Percentiles rank a stretch among this genome's conserved stretches.
phyloP scores from a whole-genome alignment of 2,113 vertebrate species.

The Triplophysa rosa region DNA sequence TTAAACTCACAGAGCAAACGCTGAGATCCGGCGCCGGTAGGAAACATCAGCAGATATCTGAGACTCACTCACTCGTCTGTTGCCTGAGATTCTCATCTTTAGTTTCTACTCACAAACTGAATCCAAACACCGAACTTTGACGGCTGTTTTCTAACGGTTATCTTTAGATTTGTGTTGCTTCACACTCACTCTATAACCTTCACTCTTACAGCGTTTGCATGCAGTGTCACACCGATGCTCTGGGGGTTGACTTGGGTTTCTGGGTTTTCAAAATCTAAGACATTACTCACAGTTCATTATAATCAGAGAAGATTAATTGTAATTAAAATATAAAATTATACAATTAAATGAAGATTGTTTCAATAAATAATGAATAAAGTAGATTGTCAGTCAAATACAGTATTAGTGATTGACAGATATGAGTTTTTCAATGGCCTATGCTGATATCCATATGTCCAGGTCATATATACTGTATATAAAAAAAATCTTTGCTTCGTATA shows the following conservation, averaged over 20 bases:
- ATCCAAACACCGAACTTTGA: conserved; percentile 42
- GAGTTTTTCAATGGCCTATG: too few relatives aligned
- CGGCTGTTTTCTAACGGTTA: conserved; percentile 65
- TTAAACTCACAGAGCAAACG: conserved; percentile 92
- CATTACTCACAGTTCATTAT: conserved; percentile 46
- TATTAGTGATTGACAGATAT: too few relatives aligned
- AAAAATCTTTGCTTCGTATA: too few relatives aligned
- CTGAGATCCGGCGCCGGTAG: conserved; percentile 91
- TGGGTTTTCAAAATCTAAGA: conserved; percentile 20
- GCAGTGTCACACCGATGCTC: conserved; percentile 39
- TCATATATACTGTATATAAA: too few relatives aligned
- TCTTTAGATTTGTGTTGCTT: conserved; percentile 58
- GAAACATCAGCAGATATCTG: conserved; percentile 67
- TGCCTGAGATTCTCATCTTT: conserved; percentile 59
- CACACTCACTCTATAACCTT: conserved; percentile 52
- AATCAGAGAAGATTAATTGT: conserved; percentile 13
- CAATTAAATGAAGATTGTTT: not conserved
- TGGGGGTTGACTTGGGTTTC: conserved; percentile 24
- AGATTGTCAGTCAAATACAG: not conserved
- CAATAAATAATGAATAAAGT: not conserved
- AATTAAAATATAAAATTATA: too few relatives aligned
- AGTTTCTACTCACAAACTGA: conserved; percentile 57
- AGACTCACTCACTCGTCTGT: conserved; percentile 52
- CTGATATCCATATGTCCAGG: too few relatives aligned
- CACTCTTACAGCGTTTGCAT: conserved; percentile 44